phyloP scores from a whole-genome alignment of 1,140 invertebrate species.

The Drosophila mauritiana region DNA sequence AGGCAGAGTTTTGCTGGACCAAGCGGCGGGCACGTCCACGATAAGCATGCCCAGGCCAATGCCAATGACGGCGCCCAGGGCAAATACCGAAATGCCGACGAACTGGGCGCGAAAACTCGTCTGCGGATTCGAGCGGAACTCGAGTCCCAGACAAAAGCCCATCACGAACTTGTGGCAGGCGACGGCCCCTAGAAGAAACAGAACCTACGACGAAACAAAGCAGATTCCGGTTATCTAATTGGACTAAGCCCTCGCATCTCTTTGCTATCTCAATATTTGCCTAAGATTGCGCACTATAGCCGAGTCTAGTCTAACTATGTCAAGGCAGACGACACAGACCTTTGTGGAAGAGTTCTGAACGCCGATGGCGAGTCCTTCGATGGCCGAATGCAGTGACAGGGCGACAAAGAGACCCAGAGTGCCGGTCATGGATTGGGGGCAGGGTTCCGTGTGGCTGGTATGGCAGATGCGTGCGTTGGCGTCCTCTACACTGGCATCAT shows the following conservation, averaged over 20 bases:
- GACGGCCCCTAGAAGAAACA: constrained; percentile 89
- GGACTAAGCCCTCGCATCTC: constrained; percentile 45
- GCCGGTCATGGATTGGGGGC: constrained; percentile 86
- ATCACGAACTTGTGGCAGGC: constrained; percentile 92
- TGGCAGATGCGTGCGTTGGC: constrained; percentile 87
- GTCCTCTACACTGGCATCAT: constrained; percentile 81
- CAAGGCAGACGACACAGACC: constrained; percentile 85
- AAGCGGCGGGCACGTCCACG: constrained; percentile 84
- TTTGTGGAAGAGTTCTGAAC: constrained; percentile 88
- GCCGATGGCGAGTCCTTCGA: constrained; percentile 94
- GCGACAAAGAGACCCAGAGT: constrained; percentile 88
- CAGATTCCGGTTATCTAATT: constrained; percentile 40
- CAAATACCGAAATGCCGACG: constrained; percentile 87
- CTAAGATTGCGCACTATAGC: constrained; percentile 43
- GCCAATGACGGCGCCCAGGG: constrained; percentile 88
- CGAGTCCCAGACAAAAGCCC: constrained; percentile 90
- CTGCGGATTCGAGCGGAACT: constrained; percentile 86
- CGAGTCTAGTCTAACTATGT: constrained; percentile 36
- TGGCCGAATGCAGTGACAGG: constrained; percentile 90
- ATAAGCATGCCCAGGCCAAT: constrained; percentile 88
- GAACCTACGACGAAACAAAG: constrained; percentile 85
- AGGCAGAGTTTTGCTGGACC: constrained; percentile 86
- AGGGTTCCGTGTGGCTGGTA: constrained; percentile 87
- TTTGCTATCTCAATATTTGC: constrained; percentile 60
- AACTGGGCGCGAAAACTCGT: constrained; percentile 86